Base-by-base conservation (phyloP, 2,797 vertebrate species). In the Sebastes goodei region DNA sequence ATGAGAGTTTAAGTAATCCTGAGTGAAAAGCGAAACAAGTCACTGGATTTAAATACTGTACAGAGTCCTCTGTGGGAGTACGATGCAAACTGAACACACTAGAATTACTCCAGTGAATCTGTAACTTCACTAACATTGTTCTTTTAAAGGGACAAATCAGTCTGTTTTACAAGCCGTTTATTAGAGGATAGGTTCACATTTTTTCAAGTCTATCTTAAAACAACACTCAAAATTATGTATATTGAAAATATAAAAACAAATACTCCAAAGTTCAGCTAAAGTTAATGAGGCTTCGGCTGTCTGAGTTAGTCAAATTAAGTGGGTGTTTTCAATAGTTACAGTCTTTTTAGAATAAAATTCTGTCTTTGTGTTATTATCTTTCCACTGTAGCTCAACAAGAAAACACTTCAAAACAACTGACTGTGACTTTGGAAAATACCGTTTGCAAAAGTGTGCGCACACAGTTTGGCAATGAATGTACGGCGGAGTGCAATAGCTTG, bases 1-100 rank as follows among this genome's bases (percentile, higher is more conserved):
- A 92, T 90, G 80, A 79, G 85, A 69, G 35, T 21, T 88, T 83
- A 81, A 84, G 52, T 86, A 83, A 88, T 35, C 56, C 61, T 38
- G 75, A 81, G 68, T 53, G 38, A 76, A 74, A 87, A 71, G 71
- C 57, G 68, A 86, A 91, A 88, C 68, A 79, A 42, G 35, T 63
- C 10, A 25, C 9, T 63, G 27, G 38, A 65, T 76, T 84, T 81
- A 84, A 78, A 67, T 5, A 57, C 29, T 23, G 72, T 76, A 67
- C 33, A 63, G 30, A 74, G 27, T 52, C 7, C 5, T 75, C 7
- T 59, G 27, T 17, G 30, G 21, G 42, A 20, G 17, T 2, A 7
- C 4, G 12, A 7, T 27, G 27, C 23, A 57, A 49, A 62, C 33
- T 27, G 20, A 73, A 60, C 70, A 52, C 5, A 74, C 14, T n/a